Base-by-base conservation (phyloP, 2,888 invertebrate species). In the Acanthococcus lagerstroemiae region DNA sequence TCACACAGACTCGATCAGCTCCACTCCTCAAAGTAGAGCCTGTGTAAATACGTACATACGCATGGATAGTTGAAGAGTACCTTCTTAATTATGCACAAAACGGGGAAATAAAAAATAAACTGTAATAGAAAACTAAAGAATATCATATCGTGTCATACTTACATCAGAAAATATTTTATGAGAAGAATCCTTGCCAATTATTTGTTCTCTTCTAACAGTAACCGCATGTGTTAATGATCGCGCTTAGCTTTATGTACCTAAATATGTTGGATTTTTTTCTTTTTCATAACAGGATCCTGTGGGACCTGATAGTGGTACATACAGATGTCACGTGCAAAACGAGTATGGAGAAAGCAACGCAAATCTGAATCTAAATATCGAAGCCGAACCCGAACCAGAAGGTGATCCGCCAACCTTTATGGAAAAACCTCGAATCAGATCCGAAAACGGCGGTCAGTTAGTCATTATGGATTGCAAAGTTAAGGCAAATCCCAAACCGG, bases 301-400 rank as follows among this genome's bases (percentile, higher is more conserved):
- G 57, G 85, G 85, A 69, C 81, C 84, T 22, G 92, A 93, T 75
- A 90, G 90, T 68, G 92, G 92, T 46, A 84, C 88, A 45, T 93
- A 92, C 77, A 88, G 94, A 75, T 95, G 96, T 78, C 90, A 94
- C 77, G 92, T 95, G 68, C 87, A 88, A 78, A 97, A 95, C 76
- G 91, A 94, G 78, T 91, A 85, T 76, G 97, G 97, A 69, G 96
- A 96, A 80, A 91, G 93, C 73, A 95, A 95, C 77, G 95, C 95
- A 69, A 95, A 95, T 77, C 82, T 97, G 63, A 95, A 95, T 74
- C 81, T 97, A 67, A 96, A 97, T 77, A 95, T 97, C 76, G 95
- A 95, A 82, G 94, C 96, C 73, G 90, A 90, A 78, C 86, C 90
- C n/a, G 91, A 92, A 78, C 89, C 87, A 0, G 90, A 91, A 79